Percentiles rank a stretch among this genome's conserved stretches.
These are phyloP conservation scores for Actias luna DNA, from an alignment of 2,888 invertebrate species.

Conservation along the genomic window DNA sequence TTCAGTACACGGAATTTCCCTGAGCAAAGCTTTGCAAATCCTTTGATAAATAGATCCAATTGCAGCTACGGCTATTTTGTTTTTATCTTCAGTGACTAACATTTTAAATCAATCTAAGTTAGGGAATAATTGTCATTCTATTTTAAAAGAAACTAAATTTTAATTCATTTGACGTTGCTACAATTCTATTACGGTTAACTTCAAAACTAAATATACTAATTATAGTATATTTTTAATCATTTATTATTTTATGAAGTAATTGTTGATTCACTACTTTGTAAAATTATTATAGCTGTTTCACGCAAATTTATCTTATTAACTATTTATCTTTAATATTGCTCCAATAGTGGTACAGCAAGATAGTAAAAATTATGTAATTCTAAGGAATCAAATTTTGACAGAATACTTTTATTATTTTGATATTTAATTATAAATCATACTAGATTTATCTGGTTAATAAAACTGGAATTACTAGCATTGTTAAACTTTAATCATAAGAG, in stretches of 20 bases:
- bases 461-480: not conserved
- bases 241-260: not conserved
- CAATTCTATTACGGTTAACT: not conserved
- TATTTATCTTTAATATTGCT: too few species aligned
- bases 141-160: not conserved
- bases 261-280: too few species aligned
- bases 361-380: too few species aligned
- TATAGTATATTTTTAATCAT: not conserved
- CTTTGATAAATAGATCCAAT: conserved; percentile 36
- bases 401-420: too few species aligned
- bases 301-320: too few species aligned
- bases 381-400: too few species aligned
- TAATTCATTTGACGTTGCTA: not conserved
- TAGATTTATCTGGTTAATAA: too few species aligned
- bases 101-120: conserved; percentile 18
- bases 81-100: conserved; percentile 46
- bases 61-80: conserved; percentile 37
- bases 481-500: not conserved
- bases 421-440: too few species aligned
- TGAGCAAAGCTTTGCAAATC: conserved; percentile 53
- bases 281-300: too few species aligned
- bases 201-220: not conserved
- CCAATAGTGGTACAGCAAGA: too few species aligned
- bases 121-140: not conserved
- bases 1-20: conserved; percentile 38